These are phyloP conservation scores for Bombyx mandarina DNA, from an alignment of 1,140 invertebrate genomes.

Conservation along the genomic window DNA sequence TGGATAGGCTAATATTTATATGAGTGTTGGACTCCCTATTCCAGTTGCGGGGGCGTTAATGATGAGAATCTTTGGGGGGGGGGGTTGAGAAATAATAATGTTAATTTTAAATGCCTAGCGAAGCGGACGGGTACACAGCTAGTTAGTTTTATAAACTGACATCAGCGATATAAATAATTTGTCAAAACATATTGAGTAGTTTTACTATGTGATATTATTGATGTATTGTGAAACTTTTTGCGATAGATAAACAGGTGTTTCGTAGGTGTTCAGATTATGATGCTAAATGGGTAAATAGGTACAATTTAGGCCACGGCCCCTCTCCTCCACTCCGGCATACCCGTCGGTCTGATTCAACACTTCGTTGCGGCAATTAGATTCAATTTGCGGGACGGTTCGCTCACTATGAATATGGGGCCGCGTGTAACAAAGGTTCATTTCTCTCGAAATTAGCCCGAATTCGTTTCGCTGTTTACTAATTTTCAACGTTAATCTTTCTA, in stretches of 20 bases:
- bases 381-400: conserved; percentile 50
- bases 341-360: conserved; percentile 62
- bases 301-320: conserved; percentile 56
- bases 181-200: too few species aligned
- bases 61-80: too few species aligned
- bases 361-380: conserved; percentile 67
- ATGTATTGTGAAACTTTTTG: too few species aligned
- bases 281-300: conserved; percentile 62
- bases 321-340: conserved; percentile 22
- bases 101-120: too few species aligned
- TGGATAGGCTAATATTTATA: too few species aligned
- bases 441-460: conserved; percentile 42
- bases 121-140: too few species aligned
- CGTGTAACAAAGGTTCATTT: conserved; percentile 52
- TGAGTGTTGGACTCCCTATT: too few species aligned
- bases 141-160: too few species aligned
- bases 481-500: conserved; percentile 17
- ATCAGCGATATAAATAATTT: too few species aligned
- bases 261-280: conserved; percentile 43
- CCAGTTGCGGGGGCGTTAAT: too few species aligned
- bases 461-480: conserved; percentile 13
- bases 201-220: too few species aligned
- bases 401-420: conserved; percentile 41
- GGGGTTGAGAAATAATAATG: too few species aligned
- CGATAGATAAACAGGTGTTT: conserved; percentile 43